These are phyloP conservation scores for Parnassius smintheus DNA, from an alignment of 2,888 invertebrate species.

Conservation along the genomic window DNA sequence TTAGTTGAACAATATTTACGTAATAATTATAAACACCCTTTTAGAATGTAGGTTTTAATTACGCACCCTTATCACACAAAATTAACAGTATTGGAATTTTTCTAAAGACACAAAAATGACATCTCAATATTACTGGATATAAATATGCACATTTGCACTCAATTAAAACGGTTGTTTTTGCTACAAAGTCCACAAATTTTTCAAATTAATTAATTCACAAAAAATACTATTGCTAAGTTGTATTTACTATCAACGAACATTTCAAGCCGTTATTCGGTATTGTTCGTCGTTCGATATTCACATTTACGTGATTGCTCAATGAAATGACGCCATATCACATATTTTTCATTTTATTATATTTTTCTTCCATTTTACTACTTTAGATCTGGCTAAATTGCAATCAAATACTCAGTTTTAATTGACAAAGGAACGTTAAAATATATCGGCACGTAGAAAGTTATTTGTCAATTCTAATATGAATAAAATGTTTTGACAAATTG, in stretches of 20 bases:
- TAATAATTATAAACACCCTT: slow-evolving; percentile 5
- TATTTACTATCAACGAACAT: not conserved
- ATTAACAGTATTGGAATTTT: not conserved
- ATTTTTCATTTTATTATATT: no score
- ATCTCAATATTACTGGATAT: not conserved
- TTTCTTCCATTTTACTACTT: slow-evolving; percentile 56
- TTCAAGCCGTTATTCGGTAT: not conserved
- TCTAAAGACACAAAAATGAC: not conserved
- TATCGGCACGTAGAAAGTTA: slow-evolving; percentile 14
- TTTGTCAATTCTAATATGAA: slow-evolving; percentile 18
- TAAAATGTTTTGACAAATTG: slow-evolving; percentile 1
- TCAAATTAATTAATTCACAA: not conserved
- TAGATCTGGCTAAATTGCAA: slow-evolving; percentile 17
- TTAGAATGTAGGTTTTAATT: slow-evolving; percentile 4
- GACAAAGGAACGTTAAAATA: not conserved
- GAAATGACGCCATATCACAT: slow-evolving; percentile 55
- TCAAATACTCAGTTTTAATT: slow-evolving; percentile 11
- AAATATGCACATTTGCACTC: slow-evolving; percentile 7
- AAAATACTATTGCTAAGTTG: not conserved
- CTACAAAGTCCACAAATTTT: not conserved
- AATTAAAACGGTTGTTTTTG: not conserved
- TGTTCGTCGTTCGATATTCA: slow-evolving; percentile 2
- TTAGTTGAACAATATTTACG: slow-evolving; percentile 14
- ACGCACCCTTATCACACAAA: not conserved
- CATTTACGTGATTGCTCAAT: slow-evolving; percentile 48